phyloP scores from a whole-genome alignment of 2,113 vertebrate genomes.

The Trogon surrucura region DNA sequence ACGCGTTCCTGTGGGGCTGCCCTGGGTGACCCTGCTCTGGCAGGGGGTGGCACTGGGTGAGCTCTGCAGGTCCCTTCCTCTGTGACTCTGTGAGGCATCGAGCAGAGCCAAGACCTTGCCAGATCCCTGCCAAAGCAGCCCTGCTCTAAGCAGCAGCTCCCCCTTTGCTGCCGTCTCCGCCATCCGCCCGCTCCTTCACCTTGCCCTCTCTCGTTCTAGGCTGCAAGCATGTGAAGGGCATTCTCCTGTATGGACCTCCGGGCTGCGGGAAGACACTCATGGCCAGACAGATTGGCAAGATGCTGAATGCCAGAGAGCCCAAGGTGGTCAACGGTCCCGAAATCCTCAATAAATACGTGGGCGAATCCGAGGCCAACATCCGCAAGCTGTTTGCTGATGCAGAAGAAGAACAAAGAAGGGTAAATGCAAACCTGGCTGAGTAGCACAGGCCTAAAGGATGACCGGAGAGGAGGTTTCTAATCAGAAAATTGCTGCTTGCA shows the following conservation, averaged over 20 bases:
- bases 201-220: constrained; percentile 73
- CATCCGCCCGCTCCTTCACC: not conserved
- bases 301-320: constrained; percentile 96
- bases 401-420: constrained; percentile 95
- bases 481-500: not conserved
- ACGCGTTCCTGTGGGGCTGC: too few relatives aligned
- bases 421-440: constrained; percentile 58
- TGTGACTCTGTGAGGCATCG: rapidly evolving
- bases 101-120: not conserved
- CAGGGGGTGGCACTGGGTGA: too few relatives aligned
- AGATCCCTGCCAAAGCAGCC: not conserved
- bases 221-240: constrained; percentile 98
- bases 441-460: not conserved
- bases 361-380: constrained; percentile 96
- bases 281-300: constrained; percentile 97
- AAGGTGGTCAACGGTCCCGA: constrained; percentile 98
- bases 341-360: constrained; percentile 97
- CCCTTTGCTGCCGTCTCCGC: not conserved
- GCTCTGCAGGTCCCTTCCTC: too few relatives aligned
- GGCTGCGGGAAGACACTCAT: constrained; percentile 97
- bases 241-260: constrained; percentile 93
- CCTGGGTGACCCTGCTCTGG: too few relatives aligned
- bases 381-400: constrained; percentile 97
- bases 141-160: not conserved
- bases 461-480: not conserved